Conservation (phyloP, 2,888 invertebrate species). For the Pocota personata region DNA sequence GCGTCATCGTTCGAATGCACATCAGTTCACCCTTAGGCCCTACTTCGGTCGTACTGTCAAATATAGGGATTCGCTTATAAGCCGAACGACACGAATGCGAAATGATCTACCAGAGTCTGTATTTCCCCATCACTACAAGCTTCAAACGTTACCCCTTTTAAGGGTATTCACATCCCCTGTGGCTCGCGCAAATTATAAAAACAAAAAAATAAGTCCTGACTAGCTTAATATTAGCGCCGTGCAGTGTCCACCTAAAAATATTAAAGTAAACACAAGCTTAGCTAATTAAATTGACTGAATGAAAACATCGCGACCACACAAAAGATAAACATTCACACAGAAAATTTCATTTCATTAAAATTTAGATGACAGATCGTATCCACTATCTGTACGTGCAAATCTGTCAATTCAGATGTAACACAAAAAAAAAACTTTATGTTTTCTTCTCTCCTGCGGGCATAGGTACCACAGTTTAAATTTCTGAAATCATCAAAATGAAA, state of each 20-base stretch:
- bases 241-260: not conserved
- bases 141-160: too few species aligned
- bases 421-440: not conserved
- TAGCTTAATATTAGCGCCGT: not conserved
- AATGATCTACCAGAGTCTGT: too few species aligned
- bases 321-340: not conserved
- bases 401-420: conserved; percentile 12
- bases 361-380: conserved; percentile 21
- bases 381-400: conserved; percentile 10
- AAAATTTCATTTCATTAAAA: not conserved
- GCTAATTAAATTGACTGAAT: not conserved
- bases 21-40: too few species aligned
- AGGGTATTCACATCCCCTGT: too few species aligned
- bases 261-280: not conserved
- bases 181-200: too few species aligned
- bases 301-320: not conserved
- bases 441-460: not conserved
- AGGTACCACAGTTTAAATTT: not conserved
- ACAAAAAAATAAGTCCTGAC: not conserved
- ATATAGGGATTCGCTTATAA: too few species aligned
- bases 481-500: conserved; percentile 32
- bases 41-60: too few species aligned
- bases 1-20: too few species aligned
- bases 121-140: too few species aligned
- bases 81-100: too few species aligned